Percentiles rank a stretch among this genome's conserved stretches.
phyloP scores from a whole-genome alignment of 2,797 vertebrate genomes.

The Morelia viridis region DNA sequence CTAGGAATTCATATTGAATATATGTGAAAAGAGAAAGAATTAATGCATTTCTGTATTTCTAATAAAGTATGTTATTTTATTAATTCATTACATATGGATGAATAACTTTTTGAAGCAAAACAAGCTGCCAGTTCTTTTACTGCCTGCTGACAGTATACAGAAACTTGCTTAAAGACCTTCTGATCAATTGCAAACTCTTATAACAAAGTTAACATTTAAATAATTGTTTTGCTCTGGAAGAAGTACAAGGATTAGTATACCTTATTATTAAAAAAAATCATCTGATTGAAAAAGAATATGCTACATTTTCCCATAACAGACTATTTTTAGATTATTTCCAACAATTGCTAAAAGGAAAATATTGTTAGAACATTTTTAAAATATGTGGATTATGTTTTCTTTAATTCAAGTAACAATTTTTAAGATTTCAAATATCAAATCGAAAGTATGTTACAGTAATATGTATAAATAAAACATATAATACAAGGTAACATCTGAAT shows the following conservation, averaged over 20 bases:
- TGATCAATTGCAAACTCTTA: conserved; percentile 15
- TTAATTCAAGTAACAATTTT: neutral
- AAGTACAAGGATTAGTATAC: neutral
- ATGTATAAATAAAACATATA: neutral
- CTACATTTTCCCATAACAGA: neutral
- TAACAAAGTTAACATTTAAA: conserved; percentile 16
- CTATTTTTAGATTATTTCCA: neutral
- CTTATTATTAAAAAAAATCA: neutral
- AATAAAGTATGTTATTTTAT: neutral
- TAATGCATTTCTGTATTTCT: neutral
- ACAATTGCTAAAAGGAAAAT: neutral
- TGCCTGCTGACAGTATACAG: conserved; percentile 21
- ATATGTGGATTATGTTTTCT: neutral
- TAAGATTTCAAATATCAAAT: neutral
- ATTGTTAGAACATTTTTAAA: neutral
- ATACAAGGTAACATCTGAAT: neutral
- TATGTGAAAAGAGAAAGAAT: neutral
- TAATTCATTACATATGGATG: neutral
- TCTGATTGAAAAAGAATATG: neutral
- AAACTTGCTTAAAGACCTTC: conserved; percentile 15
- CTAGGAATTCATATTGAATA: neutral
- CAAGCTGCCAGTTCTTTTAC: neutral
- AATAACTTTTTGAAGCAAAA: conserved; percentile 5
- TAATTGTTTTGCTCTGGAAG: neutral
- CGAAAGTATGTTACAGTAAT: neutral